Evolutionary conservation across 2,113 vertebrate species (phyloP), one percentile per base, ranked within the genome.

Genomic region (Epinephelus lanceolatus): DNA sequence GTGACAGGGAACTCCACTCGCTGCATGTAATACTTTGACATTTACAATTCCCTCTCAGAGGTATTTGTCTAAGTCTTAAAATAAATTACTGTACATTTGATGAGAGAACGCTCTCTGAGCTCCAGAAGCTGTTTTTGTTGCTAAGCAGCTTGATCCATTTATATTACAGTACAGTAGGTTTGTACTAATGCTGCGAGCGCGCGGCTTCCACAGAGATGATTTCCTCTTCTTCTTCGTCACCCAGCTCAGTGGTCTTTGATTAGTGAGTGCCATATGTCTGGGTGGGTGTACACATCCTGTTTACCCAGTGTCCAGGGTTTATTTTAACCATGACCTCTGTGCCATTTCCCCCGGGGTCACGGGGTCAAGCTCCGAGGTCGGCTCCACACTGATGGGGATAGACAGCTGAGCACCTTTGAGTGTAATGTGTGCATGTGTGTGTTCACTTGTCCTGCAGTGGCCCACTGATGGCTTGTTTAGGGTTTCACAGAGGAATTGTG

Each of bases 391-490:
- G 87, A 93, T 87, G 85, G 71, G 85, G 81, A 81, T 47, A 40
- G 91, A 94, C 94, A 95, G 94, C 94, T 94, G 91, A 87, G 86
- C 83, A 89, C 79, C 77, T 88, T 67, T 79, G 69, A 87, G 76
- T 60, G 65, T 66, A 69, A 69, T 65, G 71, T 23, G 56, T 71
- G 69, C 47, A 71, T 71, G 80, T 85, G 83, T 76, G 86, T 65
- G 55, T 78, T 59, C 63, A 25, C 45, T 74, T 78, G 73, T 88
- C 68, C 69, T 25, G 49, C 77, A 66, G 60, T 37, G 73, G 59
- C 52, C 45, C 53, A 79, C 21, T 37, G 12, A 71, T 37, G 63
- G 52, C 63, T 73, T 68, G 49, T 47, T 72, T 15, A 3, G 63
- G 59, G 52, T 66, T 81, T 84, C 73, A 68, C 81, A 67, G 69